Base-by-base conservation (phyloP, 2,888 invertebrate genomes). In the Harpalus rubripes region DNA sequence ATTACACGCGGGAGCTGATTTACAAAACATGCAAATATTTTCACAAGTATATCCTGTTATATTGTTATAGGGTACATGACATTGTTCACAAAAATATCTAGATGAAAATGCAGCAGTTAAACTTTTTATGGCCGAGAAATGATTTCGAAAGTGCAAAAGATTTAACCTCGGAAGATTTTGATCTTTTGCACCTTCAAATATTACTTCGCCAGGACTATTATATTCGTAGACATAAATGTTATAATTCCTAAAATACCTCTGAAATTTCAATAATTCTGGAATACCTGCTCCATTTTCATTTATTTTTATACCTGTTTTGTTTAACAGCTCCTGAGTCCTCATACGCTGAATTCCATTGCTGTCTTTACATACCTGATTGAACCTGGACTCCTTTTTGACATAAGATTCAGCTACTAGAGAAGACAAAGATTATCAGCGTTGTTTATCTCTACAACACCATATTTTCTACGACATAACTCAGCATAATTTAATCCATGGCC, bases 71-170 rank as follows among this genome's bases (percentile, higher is more conserved):
- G 87, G 86, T 8, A 85, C 83, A 63, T 87, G 85, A 81, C 88
- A 88, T 41, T 74, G 15, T 65, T 87, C 87, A 79, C 88, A 88
- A 72, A 81, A 88, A 85, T 88, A 88, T 3, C 5, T 44, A 56
- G 86, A 86, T 7, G 86, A 84, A 65, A 88, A 88, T 5, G 87
- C 87, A 5, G 87, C 86, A 7, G 88, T 88, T 5, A 88, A 65
- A 26, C 87, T 87, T 0, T 65, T 65, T 12, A 65, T 65, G 7
- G 32, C 65, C 8, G 22, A 65, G 18, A 18, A 72, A 65, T 22
- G 61, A 16, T 32, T 32, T 32, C 32, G 32, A 32, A 32, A 32
- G 5, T 32, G 32, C 32, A 32, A 32, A 1, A 32, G 32, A 32
- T 32, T 88, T 16, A 32, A 32, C 5, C 32, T 32, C 32, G 32